phyloP scores from a whole-genome alignment of 2,888 invertebrate genomes.

The Micropterix aruncella region DNA sequence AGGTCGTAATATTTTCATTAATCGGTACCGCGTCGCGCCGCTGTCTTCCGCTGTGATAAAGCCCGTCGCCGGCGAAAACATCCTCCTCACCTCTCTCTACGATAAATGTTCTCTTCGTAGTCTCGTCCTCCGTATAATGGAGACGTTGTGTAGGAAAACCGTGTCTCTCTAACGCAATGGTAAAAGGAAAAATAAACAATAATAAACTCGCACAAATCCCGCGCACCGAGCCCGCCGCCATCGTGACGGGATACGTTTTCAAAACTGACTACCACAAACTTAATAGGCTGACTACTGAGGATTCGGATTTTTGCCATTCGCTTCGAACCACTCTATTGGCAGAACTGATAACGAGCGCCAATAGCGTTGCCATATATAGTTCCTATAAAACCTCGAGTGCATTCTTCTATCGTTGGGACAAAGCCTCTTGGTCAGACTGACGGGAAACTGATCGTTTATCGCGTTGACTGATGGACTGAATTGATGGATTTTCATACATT shows the following conservation, averaged over 20 bases:
- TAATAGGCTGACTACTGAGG: too few relatives aligned
- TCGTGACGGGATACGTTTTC: background rate
- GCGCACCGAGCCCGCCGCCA: background rate
- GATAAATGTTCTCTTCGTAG: background rate
- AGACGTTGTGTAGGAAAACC: background rate
- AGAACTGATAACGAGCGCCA: too few relatives aligned
- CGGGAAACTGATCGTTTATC: too few relatives aligned
- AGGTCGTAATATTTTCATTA: slow-evolving; percentile 32
- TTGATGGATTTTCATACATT: too few relatives aligned
- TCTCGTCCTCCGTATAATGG: background rate
- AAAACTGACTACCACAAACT: too few relatives aligned
- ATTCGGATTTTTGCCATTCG: too few relatives aligned
- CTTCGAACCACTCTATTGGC: too few relatives aligned
- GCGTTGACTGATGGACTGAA: too few relatives aligned
- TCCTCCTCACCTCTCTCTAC: slow-evolving; percentile 3
- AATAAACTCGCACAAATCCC: background rate
- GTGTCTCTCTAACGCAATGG: background rate
- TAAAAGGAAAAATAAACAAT: background rate
- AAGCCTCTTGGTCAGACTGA: too few relatives aligned
- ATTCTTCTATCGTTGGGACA: too few relatives aligned
- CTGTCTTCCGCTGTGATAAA: slow-evolving; percentile 24
- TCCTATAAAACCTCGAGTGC: too few relatives aligned
- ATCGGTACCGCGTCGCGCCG: slow-evolving; percentile 17
- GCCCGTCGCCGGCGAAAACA: slow-evolving; percentile 16
- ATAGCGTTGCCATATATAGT: too few relatives aligned